Conservation (phyloP, 2,888 invertebrate species). For the Uloborus plumipes region DNA sequence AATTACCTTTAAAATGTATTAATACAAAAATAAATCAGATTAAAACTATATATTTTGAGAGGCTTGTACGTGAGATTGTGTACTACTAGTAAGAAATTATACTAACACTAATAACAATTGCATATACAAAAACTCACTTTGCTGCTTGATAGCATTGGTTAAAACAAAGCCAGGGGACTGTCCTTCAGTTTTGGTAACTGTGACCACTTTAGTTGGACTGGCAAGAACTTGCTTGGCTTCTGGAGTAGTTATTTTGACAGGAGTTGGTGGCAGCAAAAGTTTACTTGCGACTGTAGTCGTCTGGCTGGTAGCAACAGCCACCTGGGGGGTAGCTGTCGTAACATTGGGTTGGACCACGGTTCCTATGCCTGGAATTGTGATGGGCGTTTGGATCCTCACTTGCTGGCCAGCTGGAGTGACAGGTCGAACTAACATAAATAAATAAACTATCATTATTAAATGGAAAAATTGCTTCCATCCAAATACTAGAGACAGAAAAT, state of each 20-base stretch:
- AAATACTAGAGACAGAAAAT: too few species aligned
- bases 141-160: slow-evolving; percentile 92
- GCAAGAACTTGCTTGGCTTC: slow-evolving; percentile 46
- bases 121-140: slow-evolving; percentile 75
- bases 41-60: too few species aligned
- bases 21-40: too few species aligned
- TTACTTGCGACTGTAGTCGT: slow-evolving; percentile 14
- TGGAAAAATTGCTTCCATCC: background rate
- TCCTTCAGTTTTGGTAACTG: slow-evolving; percentile 67
- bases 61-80: too few species aligned
- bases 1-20: too few species aligned
- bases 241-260: slow-evolving; percentile 26
- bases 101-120: too few species aligned
- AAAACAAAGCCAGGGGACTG: slow-evolving; percentile 81
- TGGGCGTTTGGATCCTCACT: slow-evolving; percentile 68
- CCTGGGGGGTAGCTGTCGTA: slow-evolving; percentile 15
- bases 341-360: slow-evolving; percentile 51
- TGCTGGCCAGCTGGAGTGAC: slow-evolving; percentile 59
- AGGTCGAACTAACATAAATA: slow-evolving; percentile 53
- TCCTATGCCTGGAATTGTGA: slow-evolving; percentile 50
- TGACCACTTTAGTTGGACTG: slow-evolving; percentile 51
- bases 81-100: too few species aligned
- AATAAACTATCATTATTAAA: background rate
- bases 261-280: slow-evolving; percentile 32
- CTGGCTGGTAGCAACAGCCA: slow-evolving; percentile 23